A percentile compares a stretch with the other conserved stretches of the same genome.
Conservation (phyloP, 2,797 vertebrate genomes). For the Cichlasoma orientale region DNA sequence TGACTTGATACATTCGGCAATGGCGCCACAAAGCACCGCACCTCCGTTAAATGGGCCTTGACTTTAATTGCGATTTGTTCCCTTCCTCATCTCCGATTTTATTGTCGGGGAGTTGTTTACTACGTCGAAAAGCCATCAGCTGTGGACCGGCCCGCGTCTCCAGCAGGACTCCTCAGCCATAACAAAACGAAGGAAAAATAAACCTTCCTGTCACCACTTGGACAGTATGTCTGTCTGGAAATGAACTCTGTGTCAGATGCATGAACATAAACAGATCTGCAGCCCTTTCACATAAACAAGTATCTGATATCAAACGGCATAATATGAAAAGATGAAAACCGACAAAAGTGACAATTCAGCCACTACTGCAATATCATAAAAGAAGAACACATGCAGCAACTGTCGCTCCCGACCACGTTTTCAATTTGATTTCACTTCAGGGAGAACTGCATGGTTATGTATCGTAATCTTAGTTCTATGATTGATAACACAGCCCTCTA, state of each 20-base stretch:
- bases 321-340: slow-evolving; percentile 26
- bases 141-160: slow-evolving; percentile 20
- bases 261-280: slow-evolving; percentile 17
- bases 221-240: slow-evolving; percentile 25
- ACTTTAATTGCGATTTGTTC: slow-evolving; percentile 66
- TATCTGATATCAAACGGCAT: not conserved
- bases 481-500: not conserved
- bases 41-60: slow-evolving; percentile 62
- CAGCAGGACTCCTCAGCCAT: slow-evolving; percentile 33
- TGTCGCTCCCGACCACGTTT: not conserved
- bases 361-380: not conserved
- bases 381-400: not conserved
- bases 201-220: slow-evolving; percentile 16
- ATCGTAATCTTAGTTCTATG: not conserved
- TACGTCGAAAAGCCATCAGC: slow-evolving; percentile 43
- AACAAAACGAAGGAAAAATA: slow-evolving; percentile 37
- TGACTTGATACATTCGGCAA: slow-evolving; percentile 26
- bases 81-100: slow-evolving; percentile 56
- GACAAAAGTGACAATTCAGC: slow-evolving; percentile 24
- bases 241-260: slow-evolving; percentile 34
- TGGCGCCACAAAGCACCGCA: not conserved
- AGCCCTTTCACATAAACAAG: not conserved
- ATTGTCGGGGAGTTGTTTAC: slow-evolving; percentile 66
- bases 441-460: not conserved
- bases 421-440: not conserved